Base-by-base conservation (phyloP, 2,888 invertebrate species). In the Steromphala cineraria region DNA sequence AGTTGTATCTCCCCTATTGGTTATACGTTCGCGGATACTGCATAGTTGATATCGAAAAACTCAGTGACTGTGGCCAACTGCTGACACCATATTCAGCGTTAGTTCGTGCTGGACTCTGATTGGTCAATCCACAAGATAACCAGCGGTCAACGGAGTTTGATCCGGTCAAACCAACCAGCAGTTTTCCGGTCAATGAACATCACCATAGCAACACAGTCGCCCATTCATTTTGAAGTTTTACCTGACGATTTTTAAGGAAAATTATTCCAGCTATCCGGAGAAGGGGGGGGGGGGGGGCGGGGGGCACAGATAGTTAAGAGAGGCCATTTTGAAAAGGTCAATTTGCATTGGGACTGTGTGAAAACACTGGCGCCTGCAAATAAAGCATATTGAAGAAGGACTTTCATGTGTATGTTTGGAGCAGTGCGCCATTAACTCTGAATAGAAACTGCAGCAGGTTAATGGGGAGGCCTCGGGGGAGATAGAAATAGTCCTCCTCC, bases 181-280 rank as follows among this genome's bases (percentile, higher is more conserved):
- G 71, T 40, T 71, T 71, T 71, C 71, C 71, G 71, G 71, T 71
- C 71, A 71, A 71, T 71, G 71, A 71, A 36, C 71, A 40, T 71
- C 40, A 19, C 71, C 40, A 71, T 71, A n/a, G 31, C 71, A 71
- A 71, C 62, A 2, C 28, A 0, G 62, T 3, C 10, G 24, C 28
- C 62, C 62, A 17, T 28, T 62, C 62, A 62, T 15, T 28, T 24
- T 24, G 62, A 24, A 31, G 28, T 5, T 62, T 62, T 62, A 62
- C 62, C 62, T 62, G 62, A 10, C 46, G 46, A 46, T 46, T 46
- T n/a, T 46, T 46, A 46, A 10, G 46, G 13, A 13, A 10, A 46
- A 46, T 46, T 46, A 46, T 46, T 46, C 46, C 46, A 13, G 46
- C 13, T 46, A 46, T 46, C 46, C 13, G 7, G 13, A 10, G 36